Base-by-base conservation (phyloP, 2,113 vertebrate species). In the Archocentrus centrarchus region DNA sequence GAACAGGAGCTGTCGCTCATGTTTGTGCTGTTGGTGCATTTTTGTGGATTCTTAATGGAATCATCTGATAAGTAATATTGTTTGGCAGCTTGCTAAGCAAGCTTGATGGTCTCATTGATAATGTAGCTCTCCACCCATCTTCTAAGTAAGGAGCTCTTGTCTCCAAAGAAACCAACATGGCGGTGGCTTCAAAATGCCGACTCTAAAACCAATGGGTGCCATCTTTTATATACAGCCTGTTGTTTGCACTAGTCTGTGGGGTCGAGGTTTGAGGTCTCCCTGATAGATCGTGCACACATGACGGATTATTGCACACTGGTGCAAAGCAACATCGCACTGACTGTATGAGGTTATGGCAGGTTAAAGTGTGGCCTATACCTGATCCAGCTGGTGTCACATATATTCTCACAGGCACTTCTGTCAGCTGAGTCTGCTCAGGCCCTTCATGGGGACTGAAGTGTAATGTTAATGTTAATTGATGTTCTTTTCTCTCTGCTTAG, bases 401-500 rank as follows among this genome's bases (percentile, higher is more conserved):
- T 18, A 70, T 44, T 50, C 64, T 50, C 14, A 44, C 15, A 0
- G 30, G 24, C 66, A 50, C 24, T 30, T 70, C 41, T 70, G 41
- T 70, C 3, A 0, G 64, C 41, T 70, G 64, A 50, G 44, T 70
- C 15, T 70, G 64, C 41, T 50, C 64, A 18, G 41, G 5, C 14
- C 18, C 3, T 30, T 30, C 17, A 5, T n/a, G 13, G 1, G 0
- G 17, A 0, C 30, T 47, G 14, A 50, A 50, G 5, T 7, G 47
- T 53, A 24, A 24, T 24, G 24, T 24, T 24, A 24, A 24, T 24
- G 24, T 24, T 24, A 24, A 24, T 24, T 24, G 24, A 24, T 24
- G 24, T 24, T 24, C 24, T 24, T 24, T 24, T 75, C 13, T 41
- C 22, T 75, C 22, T 20, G 0, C 85, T 59, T 95, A 99, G 98